phyloP scores from a whole-genome alignment of 2,797 vertebrate genomes.

The Ctenopoma multispine region DNA sequence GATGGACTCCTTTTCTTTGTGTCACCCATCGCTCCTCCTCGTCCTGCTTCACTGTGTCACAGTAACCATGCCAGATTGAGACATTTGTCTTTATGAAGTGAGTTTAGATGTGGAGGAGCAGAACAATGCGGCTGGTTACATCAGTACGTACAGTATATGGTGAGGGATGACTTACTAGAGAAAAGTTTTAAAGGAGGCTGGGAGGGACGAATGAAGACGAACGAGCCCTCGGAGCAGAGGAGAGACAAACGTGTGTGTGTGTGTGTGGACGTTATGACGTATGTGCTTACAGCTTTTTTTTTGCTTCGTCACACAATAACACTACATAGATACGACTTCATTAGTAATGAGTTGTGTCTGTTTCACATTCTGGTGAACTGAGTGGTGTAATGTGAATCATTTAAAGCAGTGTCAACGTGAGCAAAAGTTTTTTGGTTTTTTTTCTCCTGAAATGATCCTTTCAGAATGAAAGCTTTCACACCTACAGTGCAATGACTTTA shows the following conservation, averaged over 20 bases:
- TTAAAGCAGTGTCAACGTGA: neutral
- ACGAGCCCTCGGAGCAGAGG: conserved; percentile 40
- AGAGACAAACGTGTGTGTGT: too few species aligned
- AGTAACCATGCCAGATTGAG: conserved; percentile 55
- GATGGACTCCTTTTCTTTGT: conserved; percentile 43
- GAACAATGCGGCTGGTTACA: conserved; percentile 45
- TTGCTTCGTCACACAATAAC: neutral
- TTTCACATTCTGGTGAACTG: neutral
- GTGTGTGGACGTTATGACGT: too few species aligned
- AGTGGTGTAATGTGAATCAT: neutral
- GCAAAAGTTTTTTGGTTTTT: neutral
- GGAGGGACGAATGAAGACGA: conserved; percentile 63
- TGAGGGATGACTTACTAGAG: conserved; percentile 48
- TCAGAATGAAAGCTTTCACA: neutral
- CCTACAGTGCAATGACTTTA: neutral
- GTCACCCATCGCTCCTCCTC: neutral
- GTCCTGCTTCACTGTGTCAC: conserved; percentile 17
- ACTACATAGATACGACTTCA: neutral
- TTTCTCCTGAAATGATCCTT: neutral
- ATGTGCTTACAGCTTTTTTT: too few species aligned
- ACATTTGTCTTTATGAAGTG: conserved; percentile 64
- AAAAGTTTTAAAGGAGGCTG: conserved; percentile 27
- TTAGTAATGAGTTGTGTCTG: neutral
- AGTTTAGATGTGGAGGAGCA: conserved; percentile 55
- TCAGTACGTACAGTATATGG: conserved; percentile 32